Conservation (phyloP, 2,888 invertebrate genomes). For the Metopia argyrocephala region DNA sequence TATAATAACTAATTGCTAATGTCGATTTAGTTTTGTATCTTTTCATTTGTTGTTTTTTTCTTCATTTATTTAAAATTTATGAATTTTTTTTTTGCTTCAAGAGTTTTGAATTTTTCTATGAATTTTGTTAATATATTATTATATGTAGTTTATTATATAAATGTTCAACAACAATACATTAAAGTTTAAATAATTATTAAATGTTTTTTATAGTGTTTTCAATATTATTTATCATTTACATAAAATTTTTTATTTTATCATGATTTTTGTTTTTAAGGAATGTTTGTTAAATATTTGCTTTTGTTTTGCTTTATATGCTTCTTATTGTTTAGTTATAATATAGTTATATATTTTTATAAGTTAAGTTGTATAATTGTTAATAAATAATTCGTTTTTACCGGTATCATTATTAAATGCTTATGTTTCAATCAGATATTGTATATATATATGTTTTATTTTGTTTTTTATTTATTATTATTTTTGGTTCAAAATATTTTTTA, state of each 20-base stretch:
- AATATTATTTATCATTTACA: neutral
- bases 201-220: too few relatives aligned
- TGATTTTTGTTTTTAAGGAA: constrained; percentile 33
- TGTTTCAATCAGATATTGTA: constrained; percentile 42
- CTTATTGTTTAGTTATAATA: neutral
- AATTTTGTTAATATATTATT: constrained; percentile 8
- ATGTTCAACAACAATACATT: constrained; percentile 59
- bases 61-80: neutral
- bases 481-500: constrained; percentile 27
- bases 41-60: constrained; percentile 6
- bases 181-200: constrained; percentile 43
- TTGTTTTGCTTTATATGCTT: constrained; percentile 18
- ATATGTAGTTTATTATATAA: constrained; percentile 24
- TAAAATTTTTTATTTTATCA: constrained; percentile 10
- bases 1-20: constrained; percentile 63
- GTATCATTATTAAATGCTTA: constrained; percentile 51
- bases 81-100: constrained; percentile 1
- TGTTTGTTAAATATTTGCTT: constrained; percentile 31
- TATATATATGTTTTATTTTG: too few relatives aligned
- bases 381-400: constrained; percentile 23
- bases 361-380: neutral
- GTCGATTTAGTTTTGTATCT: constrained; percentile 37
- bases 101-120: constrained; percentile 48
- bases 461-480: neutral
- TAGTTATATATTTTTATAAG: neutral